These are phyloP conservation scores for Dreissena polymorpha DNA, from an alignment of 1,140 invertebrate species.

Conservation along the genomic window DNA sequence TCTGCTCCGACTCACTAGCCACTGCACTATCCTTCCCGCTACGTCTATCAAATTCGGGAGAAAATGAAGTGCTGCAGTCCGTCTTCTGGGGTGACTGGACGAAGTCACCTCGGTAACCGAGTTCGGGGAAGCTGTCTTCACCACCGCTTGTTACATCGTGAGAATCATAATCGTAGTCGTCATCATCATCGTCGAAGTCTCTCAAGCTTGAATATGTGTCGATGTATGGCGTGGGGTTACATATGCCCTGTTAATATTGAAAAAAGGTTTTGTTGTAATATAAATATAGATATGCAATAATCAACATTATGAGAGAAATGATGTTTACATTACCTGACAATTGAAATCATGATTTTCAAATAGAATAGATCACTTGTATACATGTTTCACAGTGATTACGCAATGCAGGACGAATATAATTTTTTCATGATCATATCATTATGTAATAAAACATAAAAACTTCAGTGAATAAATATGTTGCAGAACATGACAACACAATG, in stretches of 20 bases:
- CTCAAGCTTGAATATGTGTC: conserved; percentile 26
- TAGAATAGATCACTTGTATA: no score
- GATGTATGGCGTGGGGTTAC: conserved; percentile 39
- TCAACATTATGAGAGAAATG: no score
- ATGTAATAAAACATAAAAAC: no score
- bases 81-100: conserved; percentile 37
- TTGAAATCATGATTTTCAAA: no score
- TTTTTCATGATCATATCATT: no score
- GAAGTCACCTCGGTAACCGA: conserved; percentile 55
- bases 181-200: conserved; percentile 45
- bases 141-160: conserved; percentile 55
- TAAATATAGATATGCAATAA: background rate
- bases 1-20: conserved; percentile 68
- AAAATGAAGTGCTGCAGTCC: conserved; percentile 40
- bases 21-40: conserved; percentile 69
- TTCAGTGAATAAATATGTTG: no score
- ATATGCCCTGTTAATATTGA: conserved; percentile 54
- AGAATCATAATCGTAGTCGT: conserved; percentile 46
- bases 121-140: conserved; percentile 64
- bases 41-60: conserved; percentile 51
- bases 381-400: no score
- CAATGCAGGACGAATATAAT: no score
- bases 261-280: background rate
- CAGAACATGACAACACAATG: no score
- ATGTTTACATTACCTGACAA: no score